These are phyloP conservation scores for Campoplex nolae DNA, from an alignment of 2,888 invertebrate genomes.

Conservation along the genomic window DNA sequence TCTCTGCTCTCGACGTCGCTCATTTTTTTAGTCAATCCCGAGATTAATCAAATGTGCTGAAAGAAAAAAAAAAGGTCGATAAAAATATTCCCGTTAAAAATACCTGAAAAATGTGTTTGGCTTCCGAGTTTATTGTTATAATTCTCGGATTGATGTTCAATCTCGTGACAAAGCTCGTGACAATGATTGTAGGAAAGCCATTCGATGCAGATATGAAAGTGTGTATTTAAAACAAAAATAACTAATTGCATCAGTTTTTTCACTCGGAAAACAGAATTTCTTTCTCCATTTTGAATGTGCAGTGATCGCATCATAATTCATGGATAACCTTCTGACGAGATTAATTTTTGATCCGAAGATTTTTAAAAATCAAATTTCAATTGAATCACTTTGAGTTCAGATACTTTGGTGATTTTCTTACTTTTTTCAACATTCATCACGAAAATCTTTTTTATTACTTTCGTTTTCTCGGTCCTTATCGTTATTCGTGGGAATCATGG, in stretches of 20 bases:
- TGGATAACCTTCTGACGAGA: neutral
- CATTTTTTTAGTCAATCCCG: slow-evolving; percentile 23
- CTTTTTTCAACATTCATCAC: neutral
- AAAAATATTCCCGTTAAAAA: neutral
- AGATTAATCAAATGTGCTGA: slow-evolving; percentile 57
- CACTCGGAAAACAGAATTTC: no score
- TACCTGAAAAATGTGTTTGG: neutral
- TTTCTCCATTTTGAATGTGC: neutral
- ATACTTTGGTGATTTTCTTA: neutral
- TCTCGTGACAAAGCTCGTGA: neutral
- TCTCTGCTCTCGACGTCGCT: slow-evolving; percentile 25
- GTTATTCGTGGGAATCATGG: slow-evolving; percentile 19
- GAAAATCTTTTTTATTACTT: neutral
- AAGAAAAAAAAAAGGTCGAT: slow-evolving; percentile 21
- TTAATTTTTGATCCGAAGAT: no score
- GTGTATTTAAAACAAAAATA: neutral
- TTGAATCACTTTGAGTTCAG: neutral
- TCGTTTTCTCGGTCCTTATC: neutral
- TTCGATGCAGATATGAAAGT: neutral
- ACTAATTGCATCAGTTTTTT: neutral
- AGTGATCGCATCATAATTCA: neutral
- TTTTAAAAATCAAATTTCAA: no score
- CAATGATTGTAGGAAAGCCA: neutral
- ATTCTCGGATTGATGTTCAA: neutral
- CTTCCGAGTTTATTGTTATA: neutral